Evolutionary conservation across 2,888 invertebrate genomes (phyloP).

Genomic region (Pandemis corylana): DNA sequence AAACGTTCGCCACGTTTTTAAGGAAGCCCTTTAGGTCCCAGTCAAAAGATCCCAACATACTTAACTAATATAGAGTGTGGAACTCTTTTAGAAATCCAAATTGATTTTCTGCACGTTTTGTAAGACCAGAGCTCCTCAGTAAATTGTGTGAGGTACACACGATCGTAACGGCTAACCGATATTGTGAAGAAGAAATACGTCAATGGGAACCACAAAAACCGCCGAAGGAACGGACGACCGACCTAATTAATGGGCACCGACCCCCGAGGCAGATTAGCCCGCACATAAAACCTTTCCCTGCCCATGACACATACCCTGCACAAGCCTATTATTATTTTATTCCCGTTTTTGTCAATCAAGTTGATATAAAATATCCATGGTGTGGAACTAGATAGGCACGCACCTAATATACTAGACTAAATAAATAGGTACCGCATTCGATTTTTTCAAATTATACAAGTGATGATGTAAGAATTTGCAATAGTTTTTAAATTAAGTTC

Average conservation of each 20-base stretch:
- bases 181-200: conserved; percentile 62
- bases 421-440: neutral
- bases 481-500: no score
- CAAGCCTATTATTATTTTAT: conserved; percentile 47
- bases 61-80: conserved; percentile 5
- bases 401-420: no score
- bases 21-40: neutral
- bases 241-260: conserved; percentile 75
- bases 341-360: conserved; percentile 49
- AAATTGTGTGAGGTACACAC: conserved; percentile 41
- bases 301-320: conserved; percentile 63
- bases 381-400: no score
- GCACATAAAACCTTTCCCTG: conserved; percentile 76
- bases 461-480: no score
- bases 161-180: conserved; percentile 42
- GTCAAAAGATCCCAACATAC: neutral
- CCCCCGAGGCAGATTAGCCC: conserved; percentile 64
- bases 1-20: neutral
- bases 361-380: neutral
- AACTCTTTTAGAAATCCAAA: conserved; percentile 17
- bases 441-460: no score
- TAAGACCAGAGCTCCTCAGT: conserved; percentile 22
- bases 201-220: conserved; percentile 75
- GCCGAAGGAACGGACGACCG: conserved; percentile 61
- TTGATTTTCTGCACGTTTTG: conserved; percentile 35